Evolutionary conservation across 2,113 vertebrate species (phyloP).

Genomic region (Motacilla alba): DNA sequence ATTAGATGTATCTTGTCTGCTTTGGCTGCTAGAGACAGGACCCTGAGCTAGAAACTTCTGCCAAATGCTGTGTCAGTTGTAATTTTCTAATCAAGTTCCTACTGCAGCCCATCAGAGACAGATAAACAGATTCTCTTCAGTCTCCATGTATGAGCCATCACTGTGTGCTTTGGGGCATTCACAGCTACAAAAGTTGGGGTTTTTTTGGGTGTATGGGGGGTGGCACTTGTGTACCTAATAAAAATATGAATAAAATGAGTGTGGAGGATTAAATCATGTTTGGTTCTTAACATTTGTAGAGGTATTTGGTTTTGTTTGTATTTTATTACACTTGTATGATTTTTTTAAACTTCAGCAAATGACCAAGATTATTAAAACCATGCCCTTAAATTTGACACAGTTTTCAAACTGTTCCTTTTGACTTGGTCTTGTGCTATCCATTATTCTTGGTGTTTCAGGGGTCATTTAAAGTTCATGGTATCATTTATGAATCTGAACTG

Average conservation of each 20-base stretch:
- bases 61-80: background rate
- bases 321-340: background rate
- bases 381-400: background rate
- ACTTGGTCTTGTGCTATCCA: background rate
- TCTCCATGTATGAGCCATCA: background rate
- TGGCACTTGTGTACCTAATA: fast-evolving
- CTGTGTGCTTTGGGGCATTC: background rate
- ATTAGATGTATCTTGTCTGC: background rate
- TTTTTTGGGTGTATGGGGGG: background rate
- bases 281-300: background rate
- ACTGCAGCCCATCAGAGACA: background rate
- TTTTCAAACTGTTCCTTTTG: background rate
- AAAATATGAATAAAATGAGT: background rate
- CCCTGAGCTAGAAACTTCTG: background rate
- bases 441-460: background rate
- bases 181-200: background rate
- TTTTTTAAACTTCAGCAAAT: background rate
- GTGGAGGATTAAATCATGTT: background rate
- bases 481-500: background rate
- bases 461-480: background rate
- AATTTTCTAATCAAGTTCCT: background rate
- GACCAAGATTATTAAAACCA: background rate
- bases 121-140: background rate
- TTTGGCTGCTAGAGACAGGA: background rate
- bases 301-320: background rate